Conservation (phyloP, 2,888 invertebrate species). For the Anticlea derivata region DNA sequence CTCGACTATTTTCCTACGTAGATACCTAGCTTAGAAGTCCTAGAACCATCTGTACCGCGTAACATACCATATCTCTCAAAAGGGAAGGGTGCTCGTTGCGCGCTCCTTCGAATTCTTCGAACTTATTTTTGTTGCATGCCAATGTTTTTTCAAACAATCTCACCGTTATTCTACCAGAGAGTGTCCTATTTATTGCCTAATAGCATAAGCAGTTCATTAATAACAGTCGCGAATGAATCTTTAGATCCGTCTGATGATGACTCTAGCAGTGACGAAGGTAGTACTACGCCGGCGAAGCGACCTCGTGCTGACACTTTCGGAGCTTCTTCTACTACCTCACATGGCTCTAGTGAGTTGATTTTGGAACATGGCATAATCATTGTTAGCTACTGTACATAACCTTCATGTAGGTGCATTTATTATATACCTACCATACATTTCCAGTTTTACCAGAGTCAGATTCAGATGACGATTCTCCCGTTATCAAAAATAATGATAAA, state of each 20-base stretch:
- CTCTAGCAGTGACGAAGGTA: conserved; percentile 67
- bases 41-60: no score
- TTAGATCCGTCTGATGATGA: conserved; percentile 68
- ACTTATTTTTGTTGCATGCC: neutral
- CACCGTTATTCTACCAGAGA: neutral
- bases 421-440: no score
- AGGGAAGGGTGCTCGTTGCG: no score
- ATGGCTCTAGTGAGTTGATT: conserved; percentile 63
- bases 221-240: neutral
- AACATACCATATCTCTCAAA: neutral
- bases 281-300: conserved; percentile 58
- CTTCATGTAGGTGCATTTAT: no score
- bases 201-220: neutral
- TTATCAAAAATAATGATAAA: conserved; percentile 45
- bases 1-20: neutral
- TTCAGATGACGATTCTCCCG: conserved; percentile 66
- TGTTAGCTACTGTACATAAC: no score
- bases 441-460: conserved; percentile 57
- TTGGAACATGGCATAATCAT: neutral
- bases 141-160: conserved; percentile 3
- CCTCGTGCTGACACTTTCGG: conserved; percentile 64
- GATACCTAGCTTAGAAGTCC: no score
- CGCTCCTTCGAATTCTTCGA: neutral
- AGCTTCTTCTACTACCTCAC: conserved; percentile 74
- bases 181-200: neutral